A percentile compares a stretch with the other conserved stretches of the same genome.
phyloP scores from a whole-genome alignment of 2,113 vertebrate genomes.

The Grus americana region DNA sequence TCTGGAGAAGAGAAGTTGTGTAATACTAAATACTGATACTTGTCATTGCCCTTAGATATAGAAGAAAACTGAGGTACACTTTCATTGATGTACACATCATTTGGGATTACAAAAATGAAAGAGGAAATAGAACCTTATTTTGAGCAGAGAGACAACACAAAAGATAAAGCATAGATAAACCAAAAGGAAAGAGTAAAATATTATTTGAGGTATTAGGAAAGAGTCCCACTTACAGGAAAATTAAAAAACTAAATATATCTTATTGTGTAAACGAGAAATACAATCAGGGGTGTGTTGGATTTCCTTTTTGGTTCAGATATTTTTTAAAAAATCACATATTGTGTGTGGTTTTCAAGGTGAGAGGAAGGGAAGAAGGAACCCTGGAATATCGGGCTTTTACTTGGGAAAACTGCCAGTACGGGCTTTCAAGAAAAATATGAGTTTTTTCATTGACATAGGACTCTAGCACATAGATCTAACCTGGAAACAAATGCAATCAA shows the following conservation, averaged over 20 bases:
- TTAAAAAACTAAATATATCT: background rate
- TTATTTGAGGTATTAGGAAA: background rate
- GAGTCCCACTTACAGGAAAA: background rate
- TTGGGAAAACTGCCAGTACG: rapidly evolving
- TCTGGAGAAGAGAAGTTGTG: background rate
- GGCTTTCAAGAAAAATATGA: background rate
- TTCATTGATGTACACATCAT: background rate
- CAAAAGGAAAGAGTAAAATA: background rate
- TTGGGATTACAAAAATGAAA: background rate
- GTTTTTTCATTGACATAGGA: background rate
- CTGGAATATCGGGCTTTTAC: background rate
- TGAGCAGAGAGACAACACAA: background rate
- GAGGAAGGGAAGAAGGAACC: background rate
- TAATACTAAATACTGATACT: background rate
- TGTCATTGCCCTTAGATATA: background rate
- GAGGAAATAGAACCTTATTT: background rate
- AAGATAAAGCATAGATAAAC: background rate
- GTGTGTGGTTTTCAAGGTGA: background rate
- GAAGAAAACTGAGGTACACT: background rate
- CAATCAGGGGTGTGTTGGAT: background rate
- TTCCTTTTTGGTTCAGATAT: background rate
- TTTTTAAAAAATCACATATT: background rate
- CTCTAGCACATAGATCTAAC: background rate
- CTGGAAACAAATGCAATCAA: background rate
- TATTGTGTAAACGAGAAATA: background rate